A percentile compares a stretch with the other conserved stretches of the same genome.
Evolutionary conservation across 2,113 vertebrate genomes (phyloP).

Genomic region (Clupea harengus): DNA sequence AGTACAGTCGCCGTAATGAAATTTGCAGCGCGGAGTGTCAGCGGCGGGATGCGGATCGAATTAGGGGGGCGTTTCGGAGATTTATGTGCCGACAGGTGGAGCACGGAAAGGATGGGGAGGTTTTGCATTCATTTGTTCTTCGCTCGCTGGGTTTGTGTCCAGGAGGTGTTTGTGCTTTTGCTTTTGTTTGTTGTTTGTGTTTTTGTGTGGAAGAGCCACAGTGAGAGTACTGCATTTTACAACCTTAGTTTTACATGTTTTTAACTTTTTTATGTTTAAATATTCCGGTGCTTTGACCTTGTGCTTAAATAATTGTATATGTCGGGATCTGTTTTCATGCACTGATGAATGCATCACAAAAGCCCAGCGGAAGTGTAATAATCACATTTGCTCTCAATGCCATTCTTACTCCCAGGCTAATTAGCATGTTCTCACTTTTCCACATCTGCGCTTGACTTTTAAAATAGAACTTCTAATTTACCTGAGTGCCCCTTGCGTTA

Average conservation of each 20-base stretch:
- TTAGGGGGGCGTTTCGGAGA: slow-evolving; percentile 76
- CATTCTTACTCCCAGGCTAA: background rate
- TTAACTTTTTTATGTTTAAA: background rate
- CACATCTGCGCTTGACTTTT: background rate
- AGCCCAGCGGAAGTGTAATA: background rate
- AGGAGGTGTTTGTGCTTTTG: background rate
- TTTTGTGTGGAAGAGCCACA: background rate
- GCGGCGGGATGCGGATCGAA: slow-evolving; percentile 74
- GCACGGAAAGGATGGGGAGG: slow-evolving; percentile 52
- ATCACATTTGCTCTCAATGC: background rate
- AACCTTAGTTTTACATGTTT: background rate
- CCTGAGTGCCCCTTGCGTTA: slow-evolving; percentile 14
- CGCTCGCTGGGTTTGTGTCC: background rate
- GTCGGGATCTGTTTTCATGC: background rate
- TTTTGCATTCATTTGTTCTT: slow-evolving; percentile 10
- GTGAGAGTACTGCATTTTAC: background rate
- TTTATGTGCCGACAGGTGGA: slow-evolving; percentile 75
- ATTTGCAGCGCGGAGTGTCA: slow-evolving; percentile 70
- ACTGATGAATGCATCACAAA: background rate
- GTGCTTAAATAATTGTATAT: background rate
- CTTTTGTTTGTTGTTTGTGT: background rate
- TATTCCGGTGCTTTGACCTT: background rate
- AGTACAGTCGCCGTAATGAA: slow-evolving; percentile 76
- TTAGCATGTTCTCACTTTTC: slow-evolving; percentile 1
- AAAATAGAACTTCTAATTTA: slow-evolving; percentile 14